Evolutionary conservation across 1,140 invertebrate genomes (phyloP).

Genomic region (Branchinecta lynchi): DNA sequence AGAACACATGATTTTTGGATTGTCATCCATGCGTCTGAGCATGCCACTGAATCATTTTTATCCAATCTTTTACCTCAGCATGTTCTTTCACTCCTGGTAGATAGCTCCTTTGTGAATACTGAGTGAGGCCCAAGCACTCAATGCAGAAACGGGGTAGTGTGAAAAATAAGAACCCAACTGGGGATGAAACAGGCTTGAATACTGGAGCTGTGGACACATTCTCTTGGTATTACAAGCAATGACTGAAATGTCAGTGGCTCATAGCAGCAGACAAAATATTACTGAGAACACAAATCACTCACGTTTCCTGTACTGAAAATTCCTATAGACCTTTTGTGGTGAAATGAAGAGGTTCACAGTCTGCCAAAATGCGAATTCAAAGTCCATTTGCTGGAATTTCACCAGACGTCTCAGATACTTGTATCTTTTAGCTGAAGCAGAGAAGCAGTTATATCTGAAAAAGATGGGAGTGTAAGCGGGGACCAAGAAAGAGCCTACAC

Average conservation of each 20-base stretch:
- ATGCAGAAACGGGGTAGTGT: background rate
- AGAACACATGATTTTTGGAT: too few species aligned
- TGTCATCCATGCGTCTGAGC: too few species aligned
- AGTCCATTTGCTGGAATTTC: conserved; percentile 97
- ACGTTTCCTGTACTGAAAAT: conserved; percentile 98
- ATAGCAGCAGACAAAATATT: too few species aligned
- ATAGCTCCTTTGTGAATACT: too few species aligned
- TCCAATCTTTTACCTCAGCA: too few species aligned
- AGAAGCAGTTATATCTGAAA: conserved; percentile 50
- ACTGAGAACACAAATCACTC: conserved; percentile 33
- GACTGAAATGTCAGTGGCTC: background rate
- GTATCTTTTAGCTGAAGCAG: conserved; percentile 76
- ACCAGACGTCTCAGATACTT: conserved; percentile 80
- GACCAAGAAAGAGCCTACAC: background rate
- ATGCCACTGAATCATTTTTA: too few species aligned
- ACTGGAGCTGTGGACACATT: conserved; percentile 10
- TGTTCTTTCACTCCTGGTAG: too few species aligned
- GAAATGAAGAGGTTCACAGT: conserved; percentile 90
- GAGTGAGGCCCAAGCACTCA: background rate
- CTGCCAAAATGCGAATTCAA: conserved; percentile 98
- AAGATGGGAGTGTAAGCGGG: conserved; percentile 13
- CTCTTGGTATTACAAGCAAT: background rate
- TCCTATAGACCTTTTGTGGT: conserved; percentile 95
- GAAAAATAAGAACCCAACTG: background rate
- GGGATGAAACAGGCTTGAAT: conserved; percentile 12